Base-by-base conservation (phyloP, 2,113 vertebrate species). In the Phrynocephalus versicolor region DNA sequence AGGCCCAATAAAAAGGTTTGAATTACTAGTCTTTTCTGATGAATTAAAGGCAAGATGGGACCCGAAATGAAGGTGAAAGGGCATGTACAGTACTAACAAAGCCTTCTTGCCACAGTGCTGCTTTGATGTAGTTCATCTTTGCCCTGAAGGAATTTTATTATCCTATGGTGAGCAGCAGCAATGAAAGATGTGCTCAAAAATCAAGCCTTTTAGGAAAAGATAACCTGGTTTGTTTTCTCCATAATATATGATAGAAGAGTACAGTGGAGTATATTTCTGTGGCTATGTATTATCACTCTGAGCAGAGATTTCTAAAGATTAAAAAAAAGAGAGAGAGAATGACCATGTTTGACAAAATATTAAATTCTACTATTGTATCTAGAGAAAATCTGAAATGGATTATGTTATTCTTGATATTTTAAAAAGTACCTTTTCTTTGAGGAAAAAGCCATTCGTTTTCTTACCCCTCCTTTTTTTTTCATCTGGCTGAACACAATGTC, bases 101-200 rank as follows among this genome's bases (percentile, higher is more conserved):
- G 88, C 87, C 89, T 78, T 85, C 88, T 95, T 85, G 85, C 88
- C 73, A 73, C 2, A 62, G 81, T 93, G 92, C 84, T 92, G 92
- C 93, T 94, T 96, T 95, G 94, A 95, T 93, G 92, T 89, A 88
- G 88, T 89, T 94, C 90, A 90, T 93, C 91, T 92, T 84, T 93
- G 84, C 92, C 92, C 94, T 89, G 72, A 93, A 95, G 95, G 94
- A 94, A 94, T 95, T 95, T 93, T 91, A 95, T 94, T 92, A 93
- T 93, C 90, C 91, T 94, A 89, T 76, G 90, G 90, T 85, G 87
- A 92, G 90, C 90, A 78, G 90, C 90, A 78, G 86, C 95, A 96
- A 96, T 92, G 92, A 96, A 96, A 95, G 93, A 91, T 94, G 90
- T 93, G 86, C 92, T 94, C 84, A 79, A 90, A 79, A 95, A 92